Conservation (phyloP, 2,797 vertebrate genomes). For the Clarias pachynema region DNA sequence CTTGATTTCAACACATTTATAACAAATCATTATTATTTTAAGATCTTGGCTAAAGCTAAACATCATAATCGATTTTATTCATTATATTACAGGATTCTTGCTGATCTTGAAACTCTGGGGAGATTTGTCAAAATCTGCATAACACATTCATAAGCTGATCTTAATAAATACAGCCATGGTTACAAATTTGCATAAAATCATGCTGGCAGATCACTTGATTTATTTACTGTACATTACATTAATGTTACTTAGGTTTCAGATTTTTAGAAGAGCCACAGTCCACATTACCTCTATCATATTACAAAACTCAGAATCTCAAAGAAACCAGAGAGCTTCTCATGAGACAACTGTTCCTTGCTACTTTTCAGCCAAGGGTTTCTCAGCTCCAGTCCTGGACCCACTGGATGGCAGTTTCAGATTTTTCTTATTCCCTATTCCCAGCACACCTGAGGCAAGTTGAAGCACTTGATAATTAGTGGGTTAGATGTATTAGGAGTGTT, state of each 20-base stretch:
- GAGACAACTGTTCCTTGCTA: not conserved
- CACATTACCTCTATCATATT: not conserved
- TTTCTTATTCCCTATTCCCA: constrained; percentile 8
- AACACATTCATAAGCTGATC: not conserved
- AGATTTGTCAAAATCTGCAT: not conserved
- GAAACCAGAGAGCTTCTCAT: not conserved
- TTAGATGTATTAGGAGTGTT: not conserved
- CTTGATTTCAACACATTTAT: not conserved
- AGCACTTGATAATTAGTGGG: not conserved
- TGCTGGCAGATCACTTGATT: not conserved
- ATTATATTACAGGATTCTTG: not conserved
- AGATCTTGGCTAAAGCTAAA: too few species aligned
- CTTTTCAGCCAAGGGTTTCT: not conserved
- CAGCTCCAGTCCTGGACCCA: not conserved
- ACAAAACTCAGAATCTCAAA: not conserved
- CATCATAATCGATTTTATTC: too few species aligned
- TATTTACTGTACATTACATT: not conserved
- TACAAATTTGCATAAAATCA: not conserved
- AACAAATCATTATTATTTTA: too few species aligned
- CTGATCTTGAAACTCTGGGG: not conserved
- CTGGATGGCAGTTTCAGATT: not conserved
- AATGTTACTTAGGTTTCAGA: not conserved
- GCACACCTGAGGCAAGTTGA: constrained; percentile 10
- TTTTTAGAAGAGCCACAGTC: not conserved
- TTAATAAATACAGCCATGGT: not conserved